These are phyloP conservation scores for Pycnomerus fuliginosus DNA, from an alignment of 2,888 invertebrate species.

Conservation along the genomic window DNA sequence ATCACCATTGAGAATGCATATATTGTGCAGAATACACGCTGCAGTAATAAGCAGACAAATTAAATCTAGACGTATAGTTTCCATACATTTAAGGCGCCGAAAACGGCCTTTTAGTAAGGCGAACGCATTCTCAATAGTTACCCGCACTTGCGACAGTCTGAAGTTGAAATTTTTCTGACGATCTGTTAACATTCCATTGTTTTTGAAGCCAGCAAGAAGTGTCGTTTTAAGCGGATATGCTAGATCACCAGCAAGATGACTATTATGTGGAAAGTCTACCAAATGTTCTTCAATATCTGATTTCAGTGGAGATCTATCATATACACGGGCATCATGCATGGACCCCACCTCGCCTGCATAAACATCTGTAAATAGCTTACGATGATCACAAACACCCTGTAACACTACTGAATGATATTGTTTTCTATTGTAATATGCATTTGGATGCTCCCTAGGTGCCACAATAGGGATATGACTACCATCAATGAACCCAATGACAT, in stretches of 20 bases:
- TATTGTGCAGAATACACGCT: not conserved
- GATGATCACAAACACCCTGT: constrained; percentile 23
- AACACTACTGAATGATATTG: constrained; percentile 23
- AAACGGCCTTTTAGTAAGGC: not conserved
- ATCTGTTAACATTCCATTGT: constrained; percentile 19
- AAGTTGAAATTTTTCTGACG: not conserved
- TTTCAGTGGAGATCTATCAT: constrained; percentile 22
- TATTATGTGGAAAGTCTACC: constrained; percentile 9
- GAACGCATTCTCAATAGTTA: not conserved
- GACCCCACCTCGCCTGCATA: constrained; percentile 23
- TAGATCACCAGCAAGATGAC: constrained; percentile 24
- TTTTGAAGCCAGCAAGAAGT: constrained; percentile 25
- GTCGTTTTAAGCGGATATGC: constrained; percentile 26
- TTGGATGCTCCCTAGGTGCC: constrained; percentile 16
- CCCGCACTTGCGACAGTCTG: not conserved
- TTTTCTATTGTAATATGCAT: constrained; percentile 28
- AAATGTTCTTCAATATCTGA: constrained; percentile 10
- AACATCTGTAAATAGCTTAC: constrained; percentile 24
- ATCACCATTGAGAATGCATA: too few species aligned
- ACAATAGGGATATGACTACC: constrained; percentile 24
- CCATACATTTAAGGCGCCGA: not conserved
- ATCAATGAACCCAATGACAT: constrained; percentile 19
- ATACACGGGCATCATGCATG: constrained; percentile 24
- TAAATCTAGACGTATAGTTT: not conserved
- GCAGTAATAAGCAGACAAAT: not conserved